phyloP scores from a whole-genome alignment of 2,113 vertebrate genomes.

The Paramisgurnus dabryanus region DNA sequence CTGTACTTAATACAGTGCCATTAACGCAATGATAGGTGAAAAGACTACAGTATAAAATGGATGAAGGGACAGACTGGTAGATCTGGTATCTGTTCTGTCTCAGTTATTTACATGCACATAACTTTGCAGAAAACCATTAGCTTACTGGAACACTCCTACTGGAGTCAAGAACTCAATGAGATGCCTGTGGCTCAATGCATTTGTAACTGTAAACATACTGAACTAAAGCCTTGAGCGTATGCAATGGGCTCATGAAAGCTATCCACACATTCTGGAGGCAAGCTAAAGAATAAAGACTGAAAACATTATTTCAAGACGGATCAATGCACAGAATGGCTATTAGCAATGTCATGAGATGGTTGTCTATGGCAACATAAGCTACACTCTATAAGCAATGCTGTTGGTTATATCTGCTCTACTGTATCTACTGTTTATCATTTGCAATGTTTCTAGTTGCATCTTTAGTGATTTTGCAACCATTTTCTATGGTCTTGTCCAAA shows the following conservation, averaged over 20 bases:
- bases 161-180: constrained; percentile 20
- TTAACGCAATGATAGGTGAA: neutral
- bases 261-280: neutral
- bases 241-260: neutral
- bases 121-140: neutral
- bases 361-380: neutral
- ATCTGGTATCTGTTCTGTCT: neutral
- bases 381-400: neutral
- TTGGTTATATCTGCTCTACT: neutral
- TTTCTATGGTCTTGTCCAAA: too few species aligned
- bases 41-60: neutral
- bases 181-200: constrained; percentile 9
- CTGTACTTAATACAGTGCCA: neutral
- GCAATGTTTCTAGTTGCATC: too few species aligned
- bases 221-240: constrained; percentile 14
- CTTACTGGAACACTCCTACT: constrained; percentile 10
- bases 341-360: neutral
- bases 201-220: constrained; percentile 31
- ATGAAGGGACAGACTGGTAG: neutral
- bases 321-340: constrained; percentile 5
- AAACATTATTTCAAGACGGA: neutral
- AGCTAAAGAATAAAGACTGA: neutral
- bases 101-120: neutral
- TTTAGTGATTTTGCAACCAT: too few species aligned
- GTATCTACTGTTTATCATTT: too few species aligned